Conservation (phyloP, 2,888 invertebrate species). For the Strigamia crassipes region DNA sequence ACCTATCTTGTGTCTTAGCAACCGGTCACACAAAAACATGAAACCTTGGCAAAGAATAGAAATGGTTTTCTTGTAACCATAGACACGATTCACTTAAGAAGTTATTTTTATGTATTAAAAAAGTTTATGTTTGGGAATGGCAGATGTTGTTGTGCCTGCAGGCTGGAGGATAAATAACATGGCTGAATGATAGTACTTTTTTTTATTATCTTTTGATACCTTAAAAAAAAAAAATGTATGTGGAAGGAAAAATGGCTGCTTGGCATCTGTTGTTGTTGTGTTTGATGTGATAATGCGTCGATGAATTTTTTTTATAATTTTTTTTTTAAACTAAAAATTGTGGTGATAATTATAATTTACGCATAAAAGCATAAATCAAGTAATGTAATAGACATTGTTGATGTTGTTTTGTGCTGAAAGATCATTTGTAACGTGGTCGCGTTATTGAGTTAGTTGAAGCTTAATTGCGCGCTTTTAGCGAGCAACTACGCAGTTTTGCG, state of each 20-base stretch:
- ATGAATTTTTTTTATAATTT: too few relatives aligned
- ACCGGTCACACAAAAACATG: background rate
- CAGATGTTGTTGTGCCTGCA: constrained; percentile 26
- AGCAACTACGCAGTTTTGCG: constrained; percentile 29
- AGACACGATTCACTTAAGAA: background rate
- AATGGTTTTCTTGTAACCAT: background rate
- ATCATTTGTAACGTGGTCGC: constrained; percentile 27
- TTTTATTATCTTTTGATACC: background rate
- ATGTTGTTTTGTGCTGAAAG: constrained; percentile 15
- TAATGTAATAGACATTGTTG: background rate
- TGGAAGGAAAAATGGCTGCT: background rate
- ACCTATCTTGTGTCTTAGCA: constrained; percentile 12
- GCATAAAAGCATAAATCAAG: background rate
- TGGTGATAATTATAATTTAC: background rate
- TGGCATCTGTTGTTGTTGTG: constrained; percentile 7
- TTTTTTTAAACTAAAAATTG: background rate
- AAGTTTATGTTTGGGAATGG: background rate
- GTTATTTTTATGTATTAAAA: constrained; percentile 20
- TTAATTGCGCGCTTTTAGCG: constrained; percentile 27
- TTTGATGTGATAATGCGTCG: constrained; percentile 6
- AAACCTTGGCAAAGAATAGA: background rate
- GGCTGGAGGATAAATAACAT: constrained; percentile 29
- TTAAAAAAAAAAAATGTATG: background rate
- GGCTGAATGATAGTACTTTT: constrained; percentile 22
- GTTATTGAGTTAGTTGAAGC: constrained; percentile 36